These are phyloP conservation scores for Apotomis betuletana DNA, from an alignment of 2,888 invertebrate genomes.

Conservation along the genomic window DNA sequence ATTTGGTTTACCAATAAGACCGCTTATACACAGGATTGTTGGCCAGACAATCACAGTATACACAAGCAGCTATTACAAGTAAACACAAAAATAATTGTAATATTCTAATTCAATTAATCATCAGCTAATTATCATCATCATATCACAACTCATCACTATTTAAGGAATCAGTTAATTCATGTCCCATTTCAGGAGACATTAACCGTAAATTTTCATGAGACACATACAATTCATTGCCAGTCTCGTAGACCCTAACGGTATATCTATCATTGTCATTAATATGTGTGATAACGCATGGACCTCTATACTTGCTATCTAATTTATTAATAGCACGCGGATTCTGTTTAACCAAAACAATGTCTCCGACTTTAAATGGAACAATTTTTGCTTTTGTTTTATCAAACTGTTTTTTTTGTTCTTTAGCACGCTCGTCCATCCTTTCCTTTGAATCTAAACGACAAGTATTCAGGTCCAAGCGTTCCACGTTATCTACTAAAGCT, in stretches of 20 bases:
- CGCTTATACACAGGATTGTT: too few species aligned
- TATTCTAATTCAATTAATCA: too few species aligned
- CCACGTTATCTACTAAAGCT: not conserved
- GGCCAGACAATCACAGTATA: too few species aligned
- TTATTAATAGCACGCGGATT: slow-evolving; percentile 40
- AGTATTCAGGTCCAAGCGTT: too few species aligned
- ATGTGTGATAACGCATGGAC: slow-evolving; percentile 41
- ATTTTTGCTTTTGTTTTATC: slow-evolving; percentile 42
- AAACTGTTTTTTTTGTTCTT: slow-evolving; percentile 16
- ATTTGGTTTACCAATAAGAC: too few species aligned
- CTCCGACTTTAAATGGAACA: slow-evolving; percentile 39
- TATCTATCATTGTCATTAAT: slow-evolving; percentile 43
- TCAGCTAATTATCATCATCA: too few species aligned
- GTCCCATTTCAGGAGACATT: not conserved
- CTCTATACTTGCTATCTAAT: slow-evolving; percentile 39
- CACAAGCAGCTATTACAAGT: too few species aligned
- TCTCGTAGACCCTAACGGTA: slow-evolving; percentile 19
- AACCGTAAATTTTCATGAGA: slow-evolving; percentile 23
- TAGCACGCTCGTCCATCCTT: too few species aligned
- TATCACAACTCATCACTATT: slow-evolving; percentile 29
- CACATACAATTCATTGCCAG: slow-evolving; percentile 25
- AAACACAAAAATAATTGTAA: too few species aligned
- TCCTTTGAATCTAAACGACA: too few species aligned
- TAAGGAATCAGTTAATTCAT: slow-evolving; percentile 5
- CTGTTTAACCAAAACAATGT: slow-evolving; percentile 32